phyloP scores from a whole-genome alignment of 2,797 vertebrate species.

The Takifugu rubripes region DNA sequence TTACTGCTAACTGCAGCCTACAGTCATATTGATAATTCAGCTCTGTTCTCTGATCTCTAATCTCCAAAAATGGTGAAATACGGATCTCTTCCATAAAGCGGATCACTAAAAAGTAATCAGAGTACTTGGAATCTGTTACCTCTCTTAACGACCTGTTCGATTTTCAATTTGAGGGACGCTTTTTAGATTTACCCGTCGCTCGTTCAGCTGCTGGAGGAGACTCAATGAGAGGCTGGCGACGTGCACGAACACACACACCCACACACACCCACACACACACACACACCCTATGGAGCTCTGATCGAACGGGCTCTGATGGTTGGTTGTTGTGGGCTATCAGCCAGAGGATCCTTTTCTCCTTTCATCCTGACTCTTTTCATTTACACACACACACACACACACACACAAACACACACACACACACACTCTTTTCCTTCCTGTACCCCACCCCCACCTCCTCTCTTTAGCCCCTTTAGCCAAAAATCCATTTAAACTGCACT shows the following conservation, averaged over 20 bases:
- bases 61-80: no score
- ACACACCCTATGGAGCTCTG: constrained; percentile 10
- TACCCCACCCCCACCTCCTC: constrained; percentile 1
- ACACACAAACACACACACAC: constrained; percentile 7
- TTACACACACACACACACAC: not conserved
- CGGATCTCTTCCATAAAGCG: no score
- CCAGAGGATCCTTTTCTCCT: constrained; percentile 45
- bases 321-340: constrained; percentile 30
- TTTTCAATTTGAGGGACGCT: no score
- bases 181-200: not conserved
- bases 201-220: not conserved
- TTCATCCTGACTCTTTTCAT: constrained; percentile 11
- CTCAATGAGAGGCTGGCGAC: not conserved
- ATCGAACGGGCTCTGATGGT: constrained; percentile 31
- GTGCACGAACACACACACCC: not conserved
- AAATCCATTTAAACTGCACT: constrained; percentile 19
- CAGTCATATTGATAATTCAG: no score
- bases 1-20: no score
- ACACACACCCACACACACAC: constrained; percentile 3
- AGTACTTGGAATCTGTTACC: no score
- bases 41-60: no score
- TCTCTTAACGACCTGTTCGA: no score
- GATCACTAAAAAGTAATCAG: no score
- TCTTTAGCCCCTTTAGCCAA: constrained; percentile 15
- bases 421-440: constrained; percentile 15